phyloP scores from a whole-genome alignment of 2,888 invertebrate genomes.

The Torymus aiolomorphi region DNA sequence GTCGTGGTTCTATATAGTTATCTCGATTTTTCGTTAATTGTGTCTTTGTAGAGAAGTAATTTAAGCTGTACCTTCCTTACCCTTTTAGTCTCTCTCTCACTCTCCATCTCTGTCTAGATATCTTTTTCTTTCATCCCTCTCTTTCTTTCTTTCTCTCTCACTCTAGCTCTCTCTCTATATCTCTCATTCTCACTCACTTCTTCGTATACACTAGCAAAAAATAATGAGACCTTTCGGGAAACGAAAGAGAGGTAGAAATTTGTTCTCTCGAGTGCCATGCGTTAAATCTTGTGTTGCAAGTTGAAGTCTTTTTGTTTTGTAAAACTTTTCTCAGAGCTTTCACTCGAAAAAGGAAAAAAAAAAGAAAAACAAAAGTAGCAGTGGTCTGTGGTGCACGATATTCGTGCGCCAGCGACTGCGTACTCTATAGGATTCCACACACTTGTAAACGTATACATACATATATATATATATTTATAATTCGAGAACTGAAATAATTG shows the following conservation, averaged over 20 bases:
- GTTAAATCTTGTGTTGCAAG: conserved; percentile 43
- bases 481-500: conserved; percentile 41
- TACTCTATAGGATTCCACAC: conserved; percentile 27
- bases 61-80: conserved; percentile 54
- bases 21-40: conserved; percentile 52
- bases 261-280: conserved; percentile 56
- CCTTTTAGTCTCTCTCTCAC: conserved; percentile 45
- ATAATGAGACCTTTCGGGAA: conserved; percentile 16
- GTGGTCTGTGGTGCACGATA: conserved; percentile 37
- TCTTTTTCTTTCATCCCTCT: conserved; percentile 17
- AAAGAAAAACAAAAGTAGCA: conserved; percentile 33
- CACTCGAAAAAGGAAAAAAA: conserved; percentile 36
- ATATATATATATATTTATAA: conserved; percentile 41
- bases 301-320: conserved; percentile 34
- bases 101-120: conserved; percentile 34
- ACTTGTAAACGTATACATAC: conserved; percentile 32
- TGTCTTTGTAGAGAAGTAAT: conserved; percentile 56
- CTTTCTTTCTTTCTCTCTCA: conserved; percentile 10
- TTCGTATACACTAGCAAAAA: conserved; percentile 33
- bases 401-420: conserved; percentile 44
- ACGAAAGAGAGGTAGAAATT: conserved; percentile 27
- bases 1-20: conserved; percentile 58
- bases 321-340: conserved; percentile 45
- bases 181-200: conserved; percentile 20
- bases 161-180: background rate